Conservation (phyloP, 1,140 invertebrate genomes). For the Papilio xuthus region DNA sequence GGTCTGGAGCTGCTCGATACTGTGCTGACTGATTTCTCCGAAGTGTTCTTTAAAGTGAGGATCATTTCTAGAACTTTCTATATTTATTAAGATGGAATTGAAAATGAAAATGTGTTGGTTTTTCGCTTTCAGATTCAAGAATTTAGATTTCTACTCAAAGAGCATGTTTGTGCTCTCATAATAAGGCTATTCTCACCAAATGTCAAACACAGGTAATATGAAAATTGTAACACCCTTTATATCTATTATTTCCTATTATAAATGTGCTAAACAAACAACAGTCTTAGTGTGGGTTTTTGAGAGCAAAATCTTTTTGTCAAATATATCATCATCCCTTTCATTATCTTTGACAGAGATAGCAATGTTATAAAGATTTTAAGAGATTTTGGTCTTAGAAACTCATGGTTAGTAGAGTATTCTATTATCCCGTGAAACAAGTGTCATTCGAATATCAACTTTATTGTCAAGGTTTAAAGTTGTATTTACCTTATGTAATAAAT, state of each 20-base stretch:
- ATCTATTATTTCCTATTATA: background rate
- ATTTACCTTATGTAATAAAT: background rate
- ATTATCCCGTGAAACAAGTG: too few species aligned
- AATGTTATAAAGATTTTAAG: too few species aligned
- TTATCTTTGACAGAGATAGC: too few species aligned
- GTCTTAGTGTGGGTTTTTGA: too few species aligned
- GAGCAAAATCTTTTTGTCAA: too few species aligned
- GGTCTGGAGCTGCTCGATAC: conserved; percentile 97
- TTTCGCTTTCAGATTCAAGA: conserved; percentile 94
- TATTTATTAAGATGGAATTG: too few species aligned
- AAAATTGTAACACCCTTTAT: background rate
- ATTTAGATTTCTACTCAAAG: conserved; percentile 97
- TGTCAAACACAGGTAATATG: conserved; percentile 91
- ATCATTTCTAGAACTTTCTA: background rate
- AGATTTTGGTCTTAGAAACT: too few species aligned
- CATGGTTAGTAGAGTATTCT: background rate
- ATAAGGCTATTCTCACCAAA: conserved; percentile 99
- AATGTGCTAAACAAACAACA: too few species aligned
- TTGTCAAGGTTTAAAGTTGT: background rate
- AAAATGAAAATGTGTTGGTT: too few species aligned
- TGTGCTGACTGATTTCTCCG: conserved; percentile 94
- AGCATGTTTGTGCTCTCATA: conserved; percentile 97
- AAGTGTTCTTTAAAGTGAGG: conserved; percentile 94
- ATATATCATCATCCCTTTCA: too few species aligned
- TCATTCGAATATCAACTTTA: background rate